These are phyloP conservation scores for Leucophenga varia DNA, from an alignment of 1,140 invertebrate genomes.

Conservation along the genomic window DNA sequence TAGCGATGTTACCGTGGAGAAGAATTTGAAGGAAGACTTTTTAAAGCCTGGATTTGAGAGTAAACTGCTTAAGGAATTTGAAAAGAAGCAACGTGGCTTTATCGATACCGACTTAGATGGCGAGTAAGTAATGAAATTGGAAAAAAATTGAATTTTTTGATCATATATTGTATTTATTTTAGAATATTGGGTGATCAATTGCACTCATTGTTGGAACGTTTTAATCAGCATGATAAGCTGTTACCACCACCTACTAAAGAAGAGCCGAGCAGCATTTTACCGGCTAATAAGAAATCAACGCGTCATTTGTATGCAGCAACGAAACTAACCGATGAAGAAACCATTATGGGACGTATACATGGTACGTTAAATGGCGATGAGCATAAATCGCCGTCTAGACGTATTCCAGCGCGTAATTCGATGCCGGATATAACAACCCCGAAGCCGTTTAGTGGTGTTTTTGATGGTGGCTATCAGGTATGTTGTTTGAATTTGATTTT, in stretches of 20 bases:
- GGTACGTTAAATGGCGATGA: constrained; percentile 39
- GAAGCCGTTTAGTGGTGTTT: constrained; percentile 46
- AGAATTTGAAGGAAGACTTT: constrained; percentile 44
- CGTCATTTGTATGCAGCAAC: constrained; percentile 3
- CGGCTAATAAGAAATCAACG: constrained; percentile 28
- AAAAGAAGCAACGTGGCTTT: constrained; percentile 27
- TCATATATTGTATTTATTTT: neutral
- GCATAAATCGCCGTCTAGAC: constrained; percentile 16
- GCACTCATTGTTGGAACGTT: constrained; percentile 46
- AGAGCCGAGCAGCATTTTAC: constrained; percentile 26
- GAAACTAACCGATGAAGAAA: constrained; percentile 47
- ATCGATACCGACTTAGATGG: constrained; percentile 54
- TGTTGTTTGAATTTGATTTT: constrained; percentile 2
- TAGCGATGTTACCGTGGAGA: constrained; percentile 25
- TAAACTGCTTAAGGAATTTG: constrained; percentile 42
- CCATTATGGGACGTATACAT: constrained; percentile 50
- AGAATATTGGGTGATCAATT: constrained; percentile 53
- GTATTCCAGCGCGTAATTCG: constrained; percentile 14
- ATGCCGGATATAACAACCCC: constrained; percentile 47
- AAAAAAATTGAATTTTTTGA: neutral
- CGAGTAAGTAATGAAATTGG: constrained; percentile 29
- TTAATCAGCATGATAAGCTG: constrained; percentile 30
- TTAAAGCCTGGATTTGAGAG: constrained; percentile 51
- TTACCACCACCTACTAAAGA: constrained; percentile 13
- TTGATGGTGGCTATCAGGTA: constrained; percentile 50